These are phyloP conservation scores for Larimichthys crocea DNA, from an alignment of 2,113 vertebrate species.

Conservation along the genomic window DNA sequence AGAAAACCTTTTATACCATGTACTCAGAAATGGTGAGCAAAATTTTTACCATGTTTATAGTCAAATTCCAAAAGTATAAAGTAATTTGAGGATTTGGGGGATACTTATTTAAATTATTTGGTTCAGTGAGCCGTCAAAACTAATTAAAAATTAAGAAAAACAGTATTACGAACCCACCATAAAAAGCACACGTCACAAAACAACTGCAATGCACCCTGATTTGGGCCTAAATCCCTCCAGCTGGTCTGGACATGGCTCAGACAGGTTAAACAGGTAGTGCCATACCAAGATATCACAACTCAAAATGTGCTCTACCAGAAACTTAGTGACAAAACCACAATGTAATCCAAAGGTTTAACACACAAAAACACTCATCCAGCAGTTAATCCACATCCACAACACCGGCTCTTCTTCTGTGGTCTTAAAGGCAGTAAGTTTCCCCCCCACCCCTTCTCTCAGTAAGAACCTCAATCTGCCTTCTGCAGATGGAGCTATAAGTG, in stretches of 20 bases:
- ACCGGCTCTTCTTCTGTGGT: not conserved
- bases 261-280: not conserved
- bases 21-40: too few species aligned
- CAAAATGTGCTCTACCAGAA: not conserved
- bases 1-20: too few species aligned
- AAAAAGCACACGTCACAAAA: not conserved
- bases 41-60: too few species aligned
- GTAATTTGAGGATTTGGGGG: not conserved
- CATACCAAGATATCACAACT: not conserved
- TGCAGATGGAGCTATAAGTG: conserved; percentile 40
- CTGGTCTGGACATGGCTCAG: not conserved
- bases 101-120: not conserved
- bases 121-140: not conserved
- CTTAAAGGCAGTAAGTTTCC: not conserved
- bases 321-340: too few species aligned
- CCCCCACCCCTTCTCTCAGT: not conserved
- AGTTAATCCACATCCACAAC: not conserved
- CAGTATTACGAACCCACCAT: not conserved
- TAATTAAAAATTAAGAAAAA: not conserved
- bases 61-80: not conserved
- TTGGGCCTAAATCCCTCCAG: not conserved
- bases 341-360: too few species aligned
- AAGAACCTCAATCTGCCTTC: conserved; percentile 35
- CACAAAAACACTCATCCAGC: not conserved
- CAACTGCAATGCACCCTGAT: not conserved